Base-by-base conservation (phyloP, 2,888 invertebrate species). In the Nemoura dubitans region DNA sequence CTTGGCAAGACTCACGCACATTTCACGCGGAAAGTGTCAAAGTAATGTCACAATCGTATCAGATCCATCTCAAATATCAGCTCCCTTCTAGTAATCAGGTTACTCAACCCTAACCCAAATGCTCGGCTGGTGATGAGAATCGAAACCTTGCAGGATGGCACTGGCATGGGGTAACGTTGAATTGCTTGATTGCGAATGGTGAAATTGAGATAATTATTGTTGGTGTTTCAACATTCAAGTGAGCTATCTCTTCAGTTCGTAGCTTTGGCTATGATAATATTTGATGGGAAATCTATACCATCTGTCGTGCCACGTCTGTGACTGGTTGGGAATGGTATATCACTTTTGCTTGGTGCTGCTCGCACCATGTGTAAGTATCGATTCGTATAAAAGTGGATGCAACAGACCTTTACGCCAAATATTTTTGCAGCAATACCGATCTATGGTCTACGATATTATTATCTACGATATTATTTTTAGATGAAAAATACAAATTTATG, bases 121-220 rank as follows among this genome's bases (percentile, higher is more conserved):
- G 36, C 59, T 21, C 16, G 59, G 14, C n/a, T n/a, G 59, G 6
- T 59, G 21, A 59, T 59, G 59, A 21, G 59, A 59, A 59, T 7
- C 21, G 59, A 59, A 59, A 6, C 36, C 36, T 36, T 36, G 59
- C 36, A 36, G 36, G 10, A 14, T 59, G 21, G 59, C 59, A 36
- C 5, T 10, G 36, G n/a, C n/a, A n/a, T n/a, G n/a, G n/a, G n/a
- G n/a, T n/a, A 36, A 36, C 36, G 36, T 36, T 36, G 59, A 59
- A 21, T 59, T 59, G 59, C 59, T 59, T 59, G 59, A 59, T 59
- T 59, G 21, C 59, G 59, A 21, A 59, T 59, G 59, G 59, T 59
- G 59, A 59, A 59, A 59, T 59, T 59, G 59, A 59, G 59, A 59
- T 59, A 59, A 59, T 59, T n/a, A n/a, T n/a, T 59, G 59, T 21